Conservation (phyloP, 2,113 vertebrate species). For the Setophaga kirtlandii region DNA sequence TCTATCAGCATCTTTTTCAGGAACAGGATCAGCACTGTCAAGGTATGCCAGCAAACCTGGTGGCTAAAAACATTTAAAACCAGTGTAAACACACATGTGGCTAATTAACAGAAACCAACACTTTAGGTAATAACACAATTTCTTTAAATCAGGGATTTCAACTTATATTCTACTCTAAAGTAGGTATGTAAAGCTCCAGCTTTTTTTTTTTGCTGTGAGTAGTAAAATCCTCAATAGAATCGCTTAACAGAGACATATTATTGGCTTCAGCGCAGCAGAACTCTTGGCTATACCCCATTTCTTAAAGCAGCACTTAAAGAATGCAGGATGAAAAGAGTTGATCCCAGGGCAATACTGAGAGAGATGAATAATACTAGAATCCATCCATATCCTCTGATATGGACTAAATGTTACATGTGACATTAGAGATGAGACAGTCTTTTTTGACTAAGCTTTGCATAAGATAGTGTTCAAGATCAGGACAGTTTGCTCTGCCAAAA, state of each 20-base stretch:
- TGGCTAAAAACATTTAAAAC: slow-evolving; percentile 77
- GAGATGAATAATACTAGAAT: not conserved
- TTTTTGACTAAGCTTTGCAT: not conserved
- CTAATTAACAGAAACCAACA: not conserved
- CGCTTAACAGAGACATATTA: not conserved
- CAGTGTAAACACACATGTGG: not conserved
- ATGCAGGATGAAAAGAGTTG: not conserved
- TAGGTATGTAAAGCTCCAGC: not conserved
- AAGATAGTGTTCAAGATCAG: not conserved
- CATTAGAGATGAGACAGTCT: not conserved
- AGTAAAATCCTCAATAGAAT: not conserved
- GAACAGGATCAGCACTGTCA: slow-evolving; percentile 91
- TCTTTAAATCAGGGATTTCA: not conserved
- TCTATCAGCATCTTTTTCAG: slow-evolving; percentile 93
- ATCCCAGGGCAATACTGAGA: not conserved
- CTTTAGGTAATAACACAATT: not conserved
- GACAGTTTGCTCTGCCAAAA: not conserved
- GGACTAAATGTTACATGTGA: not conserved
- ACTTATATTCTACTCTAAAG: not conserved
- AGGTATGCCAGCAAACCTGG: slow-evolving; percentile 91
- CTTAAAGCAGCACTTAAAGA: not conserved
- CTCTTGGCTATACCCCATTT: not conserved
- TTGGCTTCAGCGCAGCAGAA: not conserved
- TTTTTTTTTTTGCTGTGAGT: not conserved
- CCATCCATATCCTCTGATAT: not conserved